These are phyloP conservation scores for Siniperca knerii DNA, from an alignment of 2,113 vertebrate genomes.

Conservation along the genomic window DNA sequence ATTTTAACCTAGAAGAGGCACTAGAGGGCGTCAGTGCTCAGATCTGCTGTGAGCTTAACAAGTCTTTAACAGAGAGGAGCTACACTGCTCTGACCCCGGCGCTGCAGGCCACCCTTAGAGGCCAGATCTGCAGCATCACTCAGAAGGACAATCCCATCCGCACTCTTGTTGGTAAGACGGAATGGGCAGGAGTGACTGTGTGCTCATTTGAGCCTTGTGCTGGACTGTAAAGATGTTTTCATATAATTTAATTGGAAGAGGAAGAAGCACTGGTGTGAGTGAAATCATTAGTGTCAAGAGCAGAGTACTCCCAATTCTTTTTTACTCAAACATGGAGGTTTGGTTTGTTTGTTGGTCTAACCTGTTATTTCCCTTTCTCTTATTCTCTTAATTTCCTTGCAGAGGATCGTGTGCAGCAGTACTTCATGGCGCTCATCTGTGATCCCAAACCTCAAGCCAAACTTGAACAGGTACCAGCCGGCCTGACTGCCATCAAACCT, in stretches of 20 bases:
- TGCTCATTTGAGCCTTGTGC: neutral
- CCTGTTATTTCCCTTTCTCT: neutral
- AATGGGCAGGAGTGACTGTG: neutral
- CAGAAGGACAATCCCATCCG: constrained; percentile 89
- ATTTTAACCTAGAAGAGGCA: constrained; percentile 88
- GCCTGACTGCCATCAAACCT: constrained; percentile 87
- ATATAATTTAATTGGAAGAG: neutral
- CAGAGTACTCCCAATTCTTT: neutral
- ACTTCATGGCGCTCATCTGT: constrained; percentile 87
- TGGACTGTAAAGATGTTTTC: neutral
- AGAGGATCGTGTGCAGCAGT: constrained; percentile 93
- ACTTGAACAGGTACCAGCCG: constrained; percentile 87
- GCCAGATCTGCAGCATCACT: constrained; percentile 89
- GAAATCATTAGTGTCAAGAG: neutral
- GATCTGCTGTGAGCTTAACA: constrained; percentile 90
- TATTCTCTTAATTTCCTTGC: constrained; percentile 33
- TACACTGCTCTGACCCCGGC: constrained; percentile 85
- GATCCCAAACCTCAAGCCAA: constrained; percentile 81
- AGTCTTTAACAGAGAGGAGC: constrained; percentile 86
- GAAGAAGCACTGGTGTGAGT: neutral
- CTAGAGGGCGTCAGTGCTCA: constrained; percentile 87
- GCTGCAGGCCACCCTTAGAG: constrained; percentile 86
- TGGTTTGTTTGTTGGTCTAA: neutral
- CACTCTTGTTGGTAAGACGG: constrained; percentile 89
- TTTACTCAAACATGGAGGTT: neutral